Evolutionary conservation across 2,113 vertebrate genomes (phyloP).

Genomic region (Sphaerodactylus townsendi): DNA sequence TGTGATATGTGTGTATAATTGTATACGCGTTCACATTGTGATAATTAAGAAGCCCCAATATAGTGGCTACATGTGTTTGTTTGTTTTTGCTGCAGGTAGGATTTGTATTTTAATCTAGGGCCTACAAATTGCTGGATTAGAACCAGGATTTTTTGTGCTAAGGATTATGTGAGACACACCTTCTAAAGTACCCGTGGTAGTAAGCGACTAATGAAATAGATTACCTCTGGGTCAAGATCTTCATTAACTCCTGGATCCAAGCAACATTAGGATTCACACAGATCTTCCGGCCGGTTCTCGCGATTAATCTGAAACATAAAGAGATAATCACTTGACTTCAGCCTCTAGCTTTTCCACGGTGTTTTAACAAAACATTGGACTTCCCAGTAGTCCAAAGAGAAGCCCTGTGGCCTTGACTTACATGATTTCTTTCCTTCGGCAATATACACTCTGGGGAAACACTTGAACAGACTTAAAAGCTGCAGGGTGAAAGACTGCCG

Average conservation of each 20-base stretch:
- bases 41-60: no score
- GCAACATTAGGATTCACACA: background rate
- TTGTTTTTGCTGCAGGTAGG: no score
- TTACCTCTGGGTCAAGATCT: background rate
- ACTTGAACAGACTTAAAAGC: background rate
- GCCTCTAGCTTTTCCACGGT: background rate
- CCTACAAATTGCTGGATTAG: no score
- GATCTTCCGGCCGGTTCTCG: background rate
- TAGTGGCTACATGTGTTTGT: no score
- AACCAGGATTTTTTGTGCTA: no score
- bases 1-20: no score
- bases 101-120: no score
- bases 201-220: background rate
- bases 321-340: background rate
- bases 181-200: background rate
- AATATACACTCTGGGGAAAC: background rate
- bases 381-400: no score
- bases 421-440: constrained; percentile 5
- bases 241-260: background rate
- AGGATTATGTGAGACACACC: no score
- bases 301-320: background rate
- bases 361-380: background rate
- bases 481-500: fast-evolving
- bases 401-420: background rate
- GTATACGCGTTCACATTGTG: no score